Base-by-base conservation (phyloP, 2,888 invertebrate genomes). In the Dascillus cervinus region DNA sequence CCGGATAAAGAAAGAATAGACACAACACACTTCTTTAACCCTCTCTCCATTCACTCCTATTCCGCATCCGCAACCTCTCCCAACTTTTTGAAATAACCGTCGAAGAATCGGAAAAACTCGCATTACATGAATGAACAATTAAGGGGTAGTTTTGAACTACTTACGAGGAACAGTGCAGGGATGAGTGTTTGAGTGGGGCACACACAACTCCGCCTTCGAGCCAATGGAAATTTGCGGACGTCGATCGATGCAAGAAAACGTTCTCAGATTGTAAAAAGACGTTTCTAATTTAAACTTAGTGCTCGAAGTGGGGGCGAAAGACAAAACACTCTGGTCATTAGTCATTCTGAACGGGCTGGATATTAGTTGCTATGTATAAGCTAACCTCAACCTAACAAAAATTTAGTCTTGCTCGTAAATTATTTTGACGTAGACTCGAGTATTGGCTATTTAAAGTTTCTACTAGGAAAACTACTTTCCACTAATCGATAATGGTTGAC, bases 251-350 rank as follows among this genome's bases (percentile, higher is more conserved):
- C 60, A 65, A 65, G 65, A 65, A 65, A 65, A 62, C 56, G 48
- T 58, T 64, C 65, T 65, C 58, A 64, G 65, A 60, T 58, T 49
- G 58, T 61, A 65, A 64, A 65, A 65, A 65, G 65, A 65, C 63
- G 63, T 62, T 64, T 55, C 48, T 56, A 56, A 57, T 62, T 59
- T 46, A 49, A 60, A 60, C 59, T 61, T 58, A 56, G 27, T 35
- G 30, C 13, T 15, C 26, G 33, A 25, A 20, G 28, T 25, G 40
- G 37, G 41, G 44, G 44, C 50, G 41, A 45, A 52, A 53, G 58
- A 58, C 59, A 61, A 60, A 62, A 60, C 60, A 58, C 52, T 49
- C 49, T 49, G 57, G 61, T 64, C 64, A 64, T 65, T 64, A 65
- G 58, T 65, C 64, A 65, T 62, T 60, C 54, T 48, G 58, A 58